phyloP scores from a whole-genome alignment of 2,888 invertebrate genomes.

The Drosophila maculinotata region DNA sequence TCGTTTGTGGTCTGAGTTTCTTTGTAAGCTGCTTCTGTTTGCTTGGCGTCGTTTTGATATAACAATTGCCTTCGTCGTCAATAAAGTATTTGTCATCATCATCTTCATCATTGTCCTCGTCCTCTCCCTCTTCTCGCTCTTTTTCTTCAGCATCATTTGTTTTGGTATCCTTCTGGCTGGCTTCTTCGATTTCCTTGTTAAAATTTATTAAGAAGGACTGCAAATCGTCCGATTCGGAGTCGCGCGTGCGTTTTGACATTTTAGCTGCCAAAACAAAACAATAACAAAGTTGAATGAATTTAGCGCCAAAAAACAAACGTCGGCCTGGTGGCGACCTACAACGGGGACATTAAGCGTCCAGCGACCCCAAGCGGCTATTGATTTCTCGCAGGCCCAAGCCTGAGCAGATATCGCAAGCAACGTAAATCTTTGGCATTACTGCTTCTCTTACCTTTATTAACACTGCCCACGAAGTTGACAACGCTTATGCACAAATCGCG shows the following conservation, averaged over 20 bases:
- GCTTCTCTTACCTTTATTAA: slow-evolving; percentile 19
- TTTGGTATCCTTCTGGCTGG: slow-evolving; percentile 63
- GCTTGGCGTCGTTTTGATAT: slow-evolving; percentile 90
- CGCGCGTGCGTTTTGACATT: slow-evolving; percentile 54
- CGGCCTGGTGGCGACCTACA: slow-evolving; percentile 64
- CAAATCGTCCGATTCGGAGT: slow-evolving; percentile 85
- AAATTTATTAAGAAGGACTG: slow-evolving; percentile 93
- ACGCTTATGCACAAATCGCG: background rate
- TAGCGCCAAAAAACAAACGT: slow-evolving; percentile 46
- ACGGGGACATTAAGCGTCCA: slow-evolving; percentile 63
- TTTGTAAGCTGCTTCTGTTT: slow-evolving; percentile 49
- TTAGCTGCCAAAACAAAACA: slow-evolving; percentile 17
- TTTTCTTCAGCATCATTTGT: slow-evolving; percentile 27
- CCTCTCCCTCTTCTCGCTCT: slow-evolving; percentile 58
- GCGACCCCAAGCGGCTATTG: slow-evolving; percentile 59
- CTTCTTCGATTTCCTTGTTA: slow-evolving; percentile 91
- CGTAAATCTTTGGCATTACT: background rate
- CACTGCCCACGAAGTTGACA: background rate
- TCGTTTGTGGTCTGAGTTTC: slow-evolving; percentile 37
- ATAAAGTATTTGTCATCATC: slow-evolving; percentile 91
- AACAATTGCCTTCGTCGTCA: slow-evolving; percentile 91
- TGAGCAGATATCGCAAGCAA: background rate
- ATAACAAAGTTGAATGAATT: slow-evolving; percentile 26
- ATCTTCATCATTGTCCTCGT: slow-evolving; percentile 66
- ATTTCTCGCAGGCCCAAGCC: slow-evolving; percentile 50